Conservation (phyloP, 2,113 vertebrate genomes). For the Paradisaea rubra region DNA sequence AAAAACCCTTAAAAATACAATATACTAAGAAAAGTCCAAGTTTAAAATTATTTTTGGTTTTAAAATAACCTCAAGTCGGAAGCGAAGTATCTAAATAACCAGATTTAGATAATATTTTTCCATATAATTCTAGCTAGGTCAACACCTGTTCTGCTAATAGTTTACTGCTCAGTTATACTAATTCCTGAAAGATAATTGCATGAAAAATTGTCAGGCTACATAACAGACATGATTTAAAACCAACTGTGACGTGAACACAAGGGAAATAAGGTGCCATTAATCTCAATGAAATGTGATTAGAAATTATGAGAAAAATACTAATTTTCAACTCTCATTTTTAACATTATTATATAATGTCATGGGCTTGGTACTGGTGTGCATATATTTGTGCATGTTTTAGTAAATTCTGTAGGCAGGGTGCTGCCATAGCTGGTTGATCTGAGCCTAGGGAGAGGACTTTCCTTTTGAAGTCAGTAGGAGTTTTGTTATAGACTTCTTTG, state of each 20-base stretch:
- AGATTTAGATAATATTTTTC: not conserved
- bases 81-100: not conserved
- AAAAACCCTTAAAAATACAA: not conserved
- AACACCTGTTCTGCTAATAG: not conserved
- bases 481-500: not conserved
- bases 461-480: not conserved
- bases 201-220: not conserved
- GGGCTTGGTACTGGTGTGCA: not conserved
- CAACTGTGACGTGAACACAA: not conserved
- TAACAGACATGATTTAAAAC: not conserved
- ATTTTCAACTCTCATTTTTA: not conserved
- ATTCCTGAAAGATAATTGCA: not conserved
- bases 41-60: not conserved
- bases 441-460: not conserved
- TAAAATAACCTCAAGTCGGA: not conserved
- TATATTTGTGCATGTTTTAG: not conserved
- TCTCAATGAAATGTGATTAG: slow-evolving; percentile 4
- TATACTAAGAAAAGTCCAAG: not conserved
- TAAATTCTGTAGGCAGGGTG: not conserved
- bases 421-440: not conserved
- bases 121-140: not conserved
- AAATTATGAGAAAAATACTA: slow-evolving; percentile 11
- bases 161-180: not conserved
- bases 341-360: not conserved
- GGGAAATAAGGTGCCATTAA: not conserved